These are phyloP conservation scores for Magallana gigas DNA, from an alignment of 1,140 invertebrate species.

Conservation along the genomic window DNA sequence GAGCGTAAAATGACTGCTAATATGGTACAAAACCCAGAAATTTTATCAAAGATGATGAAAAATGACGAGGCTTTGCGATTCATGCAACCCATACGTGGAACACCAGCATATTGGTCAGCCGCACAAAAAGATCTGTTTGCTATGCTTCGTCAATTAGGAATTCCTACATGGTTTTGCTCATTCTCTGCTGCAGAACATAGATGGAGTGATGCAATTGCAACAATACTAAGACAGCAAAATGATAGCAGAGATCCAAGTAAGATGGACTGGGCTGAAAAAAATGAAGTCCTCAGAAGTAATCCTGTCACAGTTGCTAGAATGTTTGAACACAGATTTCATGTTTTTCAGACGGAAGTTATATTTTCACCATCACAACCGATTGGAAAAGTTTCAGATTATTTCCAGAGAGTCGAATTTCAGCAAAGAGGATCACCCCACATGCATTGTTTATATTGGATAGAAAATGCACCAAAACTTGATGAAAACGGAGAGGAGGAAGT, in stretches of 20 bases:
- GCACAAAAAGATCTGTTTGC: too few relatives aligned
- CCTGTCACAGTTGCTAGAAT: constrained; percentile 42
- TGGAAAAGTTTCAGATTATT: constrained; percentile 63
- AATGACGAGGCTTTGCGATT: too few relatives aligned
- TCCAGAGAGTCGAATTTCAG: constrained; percentile 78
- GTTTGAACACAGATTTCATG: constrained; percentile 42
- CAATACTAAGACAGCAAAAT: constrained; percentile 45
- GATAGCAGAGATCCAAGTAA: constrained; percentile 6
- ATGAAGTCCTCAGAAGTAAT: constrained; percentile 37
- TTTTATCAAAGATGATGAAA: too few relatives aligned
- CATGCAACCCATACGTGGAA: too few relatives aligned
- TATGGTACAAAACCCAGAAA: too few relatives aligned
- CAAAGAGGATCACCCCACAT: constrained; percentile 79
- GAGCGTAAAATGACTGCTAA: constrained; percentile 23
- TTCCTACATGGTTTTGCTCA: constrained; percentile 54
- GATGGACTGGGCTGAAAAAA: constrained; percentile 39
- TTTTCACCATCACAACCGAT: constrained; percentile 46
- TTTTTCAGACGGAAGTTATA: constrained; percentile 26
- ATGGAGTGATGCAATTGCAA: constrained; percentile 54
- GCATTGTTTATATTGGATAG: constrained; percentile 77
- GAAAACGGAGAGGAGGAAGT: constrained; percentile 9
- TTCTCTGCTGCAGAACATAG: constrained; percentile 57
- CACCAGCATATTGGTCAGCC: too few relatives aligned
- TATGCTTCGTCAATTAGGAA: constrained; percentile 48
- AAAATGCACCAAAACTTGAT: constrained; percentile 70